Conservation (phyloP, 2,797 vertebrate species). For the Tiaroga cobitis region DNA sequence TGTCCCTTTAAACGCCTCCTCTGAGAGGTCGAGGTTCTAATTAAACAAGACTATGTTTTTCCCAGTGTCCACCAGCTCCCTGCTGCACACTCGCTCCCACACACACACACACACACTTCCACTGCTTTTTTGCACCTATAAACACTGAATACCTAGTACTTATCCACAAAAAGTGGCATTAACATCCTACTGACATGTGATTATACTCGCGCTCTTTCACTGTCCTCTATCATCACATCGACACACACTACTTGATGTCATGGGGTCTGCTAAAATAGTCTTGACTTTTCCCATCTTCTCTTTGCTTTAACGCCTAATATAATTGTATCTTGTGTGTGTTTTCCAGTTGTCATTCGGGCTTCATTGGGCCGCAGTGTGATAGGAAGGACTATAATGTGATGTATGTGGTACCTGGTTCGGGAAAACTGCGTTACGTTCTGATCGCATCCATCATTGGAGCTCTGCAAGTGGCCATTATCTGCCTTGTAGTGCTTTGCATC, state of each 20-base stretch:
- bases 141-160: not conserved
- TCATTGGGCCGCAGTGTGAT: slow-evolving; percentile 96
- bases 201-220: not conserved
- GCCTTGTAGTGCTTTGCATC: slow-evolving; percentile 98
- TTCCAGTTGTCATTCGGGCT: slow-evolving; percentile 90
- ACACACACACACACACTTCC: not conserved
- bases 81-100: slow-evolving; percentile 10
- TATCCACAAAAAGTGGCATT: slow-evolving; percentile 18
- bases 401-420: slow-evolving; percentile 96
- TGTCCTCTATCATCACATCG: not conserved
- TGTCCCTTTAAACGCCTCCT: slow-evolving; percentile 27
- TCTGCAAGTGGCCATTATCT: slow-evolving; percentile 98
- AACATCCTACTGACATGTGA: slow-evolving; percentile 1
- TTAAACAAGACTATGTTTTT: slow-evolving; percentile 42
- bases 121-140: slow-evolving; percentile 22
- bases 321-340: not conserved
- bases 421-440: slow-evolving; percentile 95
- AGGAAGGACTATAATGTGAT: slow-evolving; percentile 98
- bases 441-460: slow-evolving; percentile 99
- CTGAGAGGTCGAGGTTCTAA: slow-evolving; percentile 31
- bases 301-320: not conserved
- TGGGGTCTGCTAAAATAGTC: not conserved
- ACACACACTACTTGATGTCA: not conserved
- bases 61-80: slow-evolving; percentile 20
- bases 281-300: not conserved